Conservation (phyloP, 2,797 vertebrate genomes). For the Pangasius sanitwongsei region DNA sequence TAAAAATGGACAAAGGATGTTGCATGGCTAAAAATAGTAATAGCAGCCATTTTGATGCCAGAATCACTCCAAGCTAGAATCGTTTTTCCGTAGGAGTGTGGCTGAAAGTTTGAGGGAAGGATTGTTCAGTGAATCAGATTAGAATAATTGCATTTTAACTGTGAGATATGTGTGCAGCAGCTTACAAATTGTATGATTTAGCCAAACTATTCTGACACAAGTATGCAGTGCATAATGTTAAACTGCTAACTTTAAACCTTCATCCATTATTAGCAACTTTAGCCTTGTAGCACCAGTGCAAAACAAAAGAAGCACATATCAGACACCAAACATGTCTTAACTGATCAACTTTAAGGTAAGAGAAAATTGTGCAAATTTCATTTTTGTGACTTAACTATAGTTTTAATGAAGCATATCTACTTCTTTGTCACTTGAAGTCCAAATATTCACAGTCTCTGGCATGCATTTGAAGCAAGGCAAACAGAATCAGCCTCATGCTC, state of each 20-base stretch:
- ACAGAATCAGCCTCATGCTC: constrained; percentile 71
- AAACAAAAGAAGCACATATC: not conserved
- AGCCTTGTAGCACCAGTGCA: not conserved
- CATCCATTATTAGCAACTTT: not conserved
- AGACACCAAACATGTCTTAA: not conserved
- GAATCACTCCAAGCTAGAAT: not conserved
- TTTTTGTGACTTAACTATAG: not conserved
- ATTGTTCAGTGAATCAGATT: not conserved
- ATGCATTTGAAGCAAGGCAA: constrained; percentile 40
- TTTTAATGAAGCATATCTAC: constrained; percentile 33
- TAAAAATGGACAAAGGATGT: not conserved
- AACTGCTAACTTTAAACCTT: not conserved
- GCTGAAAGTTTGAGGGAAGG: not conserved
- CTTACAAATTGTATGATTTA: not conserved
- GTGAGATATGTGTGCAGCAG: not conserved
- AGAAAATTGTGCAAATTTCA: not conserved
- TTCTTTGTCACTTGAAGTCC: constrained; percentile 4
- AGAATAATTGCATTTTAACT: not conserved
- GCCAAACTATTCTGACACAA: not conserved
- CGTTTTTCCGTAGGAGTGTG: not conserved
- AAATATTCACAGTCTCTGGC: constrained; percentile 29
- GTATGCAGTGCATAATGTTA: not conserved
- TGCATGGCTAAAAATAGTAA: not conserved
- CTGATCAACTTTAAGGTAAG: not conserved
- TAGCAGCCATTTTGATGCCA: not conserved